Evolutionary conservation across 2,113 vertebrate species (phyloP).

Genomic region (Gymnogyps californianus): DNA sequence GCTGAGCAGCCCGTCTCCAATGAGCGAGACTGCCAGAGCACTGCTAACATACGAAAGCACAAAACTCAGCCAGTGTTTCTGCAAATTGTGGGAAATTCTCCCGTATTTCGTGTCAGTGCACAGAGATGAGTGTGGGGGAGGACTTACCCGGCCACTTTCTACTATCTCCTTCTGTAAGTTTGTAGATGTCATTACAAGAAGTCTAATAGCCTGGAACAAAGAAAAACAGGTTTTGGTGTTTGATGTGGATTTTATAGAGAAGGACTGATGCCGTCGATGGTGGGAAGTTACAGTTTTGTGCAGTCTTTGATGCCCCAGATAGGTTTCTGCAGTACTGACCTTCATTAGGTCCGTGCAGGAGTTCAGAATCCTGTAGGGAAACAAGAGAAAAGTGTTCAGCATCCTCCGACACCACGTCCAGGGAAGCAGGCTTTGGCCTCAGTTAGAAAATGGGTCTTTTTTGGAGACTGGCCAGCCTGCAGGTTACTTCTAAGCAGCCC

Average conservation of each 20-base stretch:
- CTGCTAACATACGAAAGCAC: neutral
- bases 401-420: fast-evolving
- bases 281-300: neutral
- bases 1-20: neutral
- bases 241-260: neutral
- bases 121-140: neutral
- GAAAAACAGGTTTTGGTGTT: neutral
- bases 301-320: neutral
- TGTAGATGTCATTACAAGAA: slow-evolving; percentile 87
- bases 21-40: neutral
- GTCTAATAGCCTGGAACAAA: slow-evolving; percentile 84
- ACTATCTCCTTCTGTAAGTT: slow-evolving; percentile 96
- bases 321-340: slow-evolving; percentile 71
- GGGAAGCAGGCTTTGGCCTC: neutral
- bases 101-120: fast-evolving
- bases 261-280: neutral
- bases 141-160: slow-evolving; percentile 88
- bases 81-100: neutral
- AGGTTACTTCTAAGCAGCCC: neutral
- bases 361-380: slow-evolving; percentile 82
- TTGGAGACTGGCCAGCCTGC: neutral
- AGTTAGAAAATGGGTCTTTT: neutral
- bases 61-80: neutral
- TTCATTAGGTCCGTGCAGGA: slow-evolving; percentile 97
- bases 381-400: neutral